Conservation (phyloP, 1,140 invertebrate species). For the Lepidotrigona ventralis region DNA sequence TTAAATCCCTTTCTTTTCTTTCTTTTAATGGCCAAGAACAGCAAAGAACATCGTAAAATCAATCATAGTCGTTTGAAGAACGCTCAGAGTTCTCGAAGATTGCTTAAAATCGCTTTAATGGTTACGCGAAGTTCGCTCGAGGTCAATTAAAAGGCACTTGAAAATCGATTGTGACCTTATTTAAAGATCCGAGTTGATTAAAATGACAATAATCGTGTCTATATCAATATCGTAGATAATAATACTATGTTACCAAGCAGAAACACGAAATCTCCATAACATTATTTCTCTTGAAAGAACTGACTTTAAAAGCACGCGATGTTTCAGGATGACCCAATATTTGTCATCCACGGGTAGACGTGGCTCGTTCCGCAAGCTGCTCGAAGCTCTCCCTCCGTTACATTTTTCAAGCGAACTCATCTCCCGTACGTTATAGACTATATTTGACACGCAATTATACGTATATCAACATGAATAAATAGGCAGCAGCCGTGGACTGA, state of each 20-base stretch:
- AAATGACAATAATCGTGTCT: not conserved
- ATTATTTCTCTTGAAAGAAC: not conserved
- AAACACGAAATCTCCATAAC: not conserved
- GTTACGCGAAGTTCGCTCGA: not conserved
- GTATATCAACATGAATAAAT: not conserved
- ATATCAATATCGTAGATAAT: not conserved
- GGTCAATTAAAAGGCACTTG: not conserved
- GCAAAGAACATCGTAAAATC: too few relatives aligned
- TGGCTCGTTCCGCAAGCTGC: not conserved
- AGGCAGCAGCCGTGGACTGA: not conserved
- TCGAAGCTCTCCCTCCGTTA: slow-evolving; percentile 6
- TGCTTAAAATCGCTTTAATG: not conserved
- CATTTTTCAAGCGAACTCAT: slow-evolving; percentile 16
- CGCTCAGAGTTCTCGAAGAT: not conserved
- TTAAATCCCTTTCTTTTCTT: too few relatives aligned
- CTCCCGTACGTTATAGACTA: not conserved
- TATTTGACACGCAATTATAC: slow-evolving; percentile 6
- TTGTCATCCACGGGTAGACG: not conserved
- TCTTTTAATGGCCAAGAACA: not conserved
- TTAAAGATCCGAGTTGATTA: not conserved
- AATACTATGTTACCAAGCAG: not conserved
- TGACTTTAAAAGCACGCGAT: not conserved
- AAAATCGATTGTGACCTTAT: not conserved
- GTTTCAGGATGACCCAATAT: slow-evolving; percentile 3
- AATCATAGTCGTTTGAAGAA: not conserved